Evolutionary conservation across 2,888 invertebrate species (phyloP), one percentile per base, ranked within the genome.

Genomic region (Phymatocera aterrima): DNA sequence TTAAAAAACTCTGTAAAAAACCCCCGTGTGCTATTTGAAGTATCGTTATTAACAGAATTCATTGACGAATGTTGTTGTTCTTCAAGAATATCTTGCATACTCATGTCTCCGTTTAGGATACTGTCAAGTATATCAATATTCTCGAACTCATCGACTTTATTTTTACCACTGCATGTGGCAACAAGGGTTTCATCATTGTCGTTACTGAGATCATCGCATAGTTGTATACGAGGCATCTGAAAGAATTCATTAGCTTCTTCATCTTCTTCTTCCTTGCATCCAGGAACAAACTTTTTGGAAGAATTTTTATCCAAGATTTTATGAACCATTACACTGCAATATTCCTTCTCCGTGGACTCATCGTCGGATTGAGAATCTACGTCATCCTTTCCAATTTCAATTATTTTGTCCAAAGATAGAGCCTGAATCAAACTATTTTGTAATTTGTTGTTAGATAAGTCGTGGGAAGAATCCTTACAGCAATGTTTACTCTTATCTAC

Each of bases 81-180:
- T 15, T 85, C 83, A 37, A 85, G 78, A 2, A 84, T 82, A 24
- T 81, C 79, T 57, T 84, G 79, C 78, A 85, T 82, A 75, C 79
- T 82, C 81, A 83, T 82, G 46, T 83, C 81, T 4, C 81, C 85
- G 64, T 82, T 83, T 24, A 85, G 79, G 43, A 86, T 85, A 60
- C 82, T 84, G 21, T 85, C 83, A n/a, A 83, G 81, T 64, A 82
- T 83, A 77, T 80, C 81, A 24, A 85, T 84, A 77, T 83, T 84
- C 64, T 85, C 84, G 75, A 83, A 84, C 24, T 85, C 83, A 6
- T 83, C 78, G 3, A 78, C 48, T 46, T 60, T 60, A 21, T 46
- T 34, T 34, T 57, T 78, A 5, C 68, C 12, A 1, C 54, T 15
- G 5, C n/a, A n/a, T 12, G 34, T 31, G 12, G 31, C n/a, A 54